phyloP scores from a whole-genome alignment of 2,113 vertebrate genomes.

The Steatornis caripensis region DNA sequence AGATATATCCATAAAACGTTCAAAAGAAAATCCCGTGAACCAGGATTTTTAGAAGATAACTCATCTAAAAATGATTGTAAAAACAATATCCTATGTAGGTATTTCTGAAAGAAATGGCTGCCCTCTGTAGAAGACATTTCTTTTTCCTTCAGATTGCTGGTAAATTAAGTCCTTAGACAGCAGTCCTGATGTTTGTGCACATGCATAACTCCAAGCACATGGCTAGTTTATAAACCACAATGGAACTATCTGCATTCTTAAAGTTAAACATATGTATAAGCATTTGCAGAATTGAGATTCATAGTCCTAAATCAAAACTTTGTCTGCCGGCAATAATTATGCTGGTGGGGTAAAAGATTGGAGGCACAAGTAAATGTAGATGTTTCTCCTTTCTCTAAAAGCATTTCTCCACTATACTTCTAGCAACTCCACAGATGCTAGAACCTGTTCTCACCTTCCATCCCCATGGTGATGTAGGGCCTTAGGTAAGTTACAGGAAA shows the following conservation, averaged over 20 bases:
- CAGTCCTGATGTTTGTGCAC: slow-evolving; percentile 24
- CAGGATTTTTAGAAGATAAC: slow-evolving; percentile 16
- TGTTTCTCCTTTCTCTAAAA: not conserved
- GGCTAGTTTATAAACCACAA: slow-evolving; percentile 24
- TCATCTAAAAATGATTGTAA: slow-evolving; percentile 30
- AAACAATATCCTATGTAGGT: slow-evolving; percentile 17
- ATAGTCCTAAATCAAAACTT: not conserved
- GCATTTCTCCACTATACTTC: not conserved
- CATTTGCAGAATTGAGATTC: not conserved
- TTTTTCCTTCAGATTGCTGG: slow-evolving; percentile 23
- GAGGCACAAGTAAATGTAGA: not conserved
- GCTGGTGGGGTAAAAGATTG: not conserved
- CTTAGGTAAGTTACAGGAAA: not conserved
- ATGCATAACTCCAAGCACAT: slow-evolving; percentile 30
- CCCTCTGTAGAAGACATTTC: slow-evolving; percentile 1
- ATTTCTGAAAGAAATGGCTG: slow-evolving; percentile 36
- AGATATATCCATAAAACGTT: slow-evolving; percentile 35
- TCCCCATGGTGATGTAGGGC: fast-evolving
- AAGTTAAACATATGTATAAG: slow-evolving; percentile 23
- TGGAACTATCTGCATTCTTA: slow-evolving; percentile 18
- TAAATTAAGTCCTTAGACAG: slow-evolving; percentile 48
- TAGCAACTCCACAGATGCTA: not conserved
- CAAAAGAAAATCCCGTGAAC: slow-evolving; percentile 17
- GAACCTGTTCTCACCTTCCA: not conserved
- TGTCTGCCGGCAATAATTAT: not conserved